Base-by-base conservation (phyloP, 2,113 vertebrate genomes). In the Eupsittula cactorum region DNA sequence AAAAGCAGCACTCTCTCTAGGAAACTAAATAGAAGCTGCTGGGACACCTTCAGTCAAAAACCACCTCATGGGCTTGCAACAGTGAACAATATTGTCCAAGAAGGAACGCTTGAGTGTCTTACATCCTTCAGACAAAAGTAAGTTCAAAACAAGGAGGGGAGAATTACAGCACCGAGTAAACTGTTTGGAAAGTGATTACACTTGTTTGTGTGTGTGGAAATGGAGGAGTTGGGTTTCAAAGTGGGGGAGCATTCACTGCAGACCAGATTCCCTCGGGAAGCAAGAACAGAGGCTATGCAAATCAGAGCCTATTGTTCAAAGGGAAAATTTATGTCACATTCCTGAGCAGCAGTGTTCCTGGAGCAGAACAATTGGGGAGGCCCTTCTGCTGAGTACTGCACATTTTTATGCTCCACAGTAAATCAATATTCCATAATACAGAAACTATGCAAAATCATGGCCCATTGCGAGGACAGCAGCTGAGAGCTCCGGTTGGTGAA, bases 311-410 rank as follows among this genome's bases (percentile, higher is more conserved):
- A 94, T 95, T 97, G 96, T 92, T 96, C 88, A 93, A 83, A 92
- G 81, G 74, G 90, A 92, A 69, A 91, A 96, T 96, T 95, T 95
- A 94, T 96, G 94, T 96, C 96, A 96, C 96, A 96, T 97, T 97
- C 96, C 96, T 93, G 88, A 96, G 96, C 92, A 96, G 93, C 91
- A 94, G 95, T 86, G 78, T 42, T 95, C 95, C 88, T 92, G 93
- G 86, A 96, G 96, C 93, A 94, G 79, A 94, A 96, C 95, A 96
- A 96, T 77, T 92, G 86, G 86, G 70, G 95, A 96, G 96, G 96
- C 92, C 92, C 93, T 96, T 96, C 88, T 95, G 96, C 96, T 97
- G 93, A 95, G 93, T 0, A 27, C 29, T n/a, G 88, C 95, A 95
- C 77, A 95, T 96, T 96, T 95, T 93, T 82, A 93, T 35, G 84